phyloP scores from a whole-genome alignment of 2,888 invertebrate species.

The Agapostemon virescens region DNA sequence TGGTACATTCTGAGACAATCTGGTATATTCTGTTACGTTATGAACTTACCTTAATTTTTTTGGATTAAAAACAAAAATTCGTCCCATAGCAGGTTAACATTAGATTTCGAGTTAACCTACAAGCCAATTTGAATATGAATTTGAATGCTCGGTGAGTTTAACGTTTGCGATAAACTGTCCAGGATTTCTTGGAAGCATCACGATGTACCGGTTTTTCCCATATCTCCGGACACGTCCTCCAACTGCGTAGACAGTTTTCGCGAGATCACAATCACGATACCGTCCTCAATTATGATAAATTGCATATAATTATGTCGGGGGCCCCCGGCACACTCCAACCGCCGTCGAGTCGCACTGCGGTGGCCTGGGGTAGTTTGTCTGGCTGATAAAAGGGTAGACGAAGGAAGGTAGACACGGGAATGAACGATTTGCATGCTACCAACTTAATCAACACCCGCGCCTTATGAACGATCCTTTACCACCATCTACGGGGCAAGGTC shows the following conservation, averaged over 20 bases:
- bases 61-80: too few species aligned
- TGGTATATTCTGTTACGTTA: too few species aligned
- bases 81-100: too few species aligned
- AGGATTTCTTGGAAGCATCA: conserved; percentile 24
- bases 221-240: conserved; percentile 15
- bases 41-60: too few species aligned
- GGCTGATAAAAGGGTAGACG: conserved; percentile 65
- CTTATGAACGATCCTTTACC: conserved; percentile 66
- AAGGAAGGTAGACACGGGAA: conserved; percentile 64
- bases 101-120: too few species aligned
- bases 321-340: conserved; percentile 25
- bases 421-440: conserved; percentile 77
- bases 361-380: conserved; percentile 59
- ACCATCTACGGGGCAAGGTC: conserved; percentile 43
- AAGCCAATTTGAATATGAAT: too few species aligned
- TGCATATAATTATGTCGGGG: conserved; percentile 71
- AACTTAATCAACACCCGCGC: conserved; percentile 78
- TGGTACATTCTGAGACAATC: too few species aligned
- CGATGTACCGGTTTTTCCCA: background rate
- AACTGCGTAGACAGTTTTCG: conserved; percentile 47
- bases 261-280: conserved; percentile 67
- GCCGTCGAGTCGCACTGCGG: background rate
- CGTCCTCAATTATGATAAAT: conserved; percentile 75
- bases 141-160: too few species aligned
- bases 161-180: conserved; percentile 16